Percentiles rank a stretch among this genome's conserved stretches.
These are phyloP conservation scores for Macroglossus sobrinus DNA, from an alignment of 2,113 vertebrate species.

Conservation along the genomic window DNA sequence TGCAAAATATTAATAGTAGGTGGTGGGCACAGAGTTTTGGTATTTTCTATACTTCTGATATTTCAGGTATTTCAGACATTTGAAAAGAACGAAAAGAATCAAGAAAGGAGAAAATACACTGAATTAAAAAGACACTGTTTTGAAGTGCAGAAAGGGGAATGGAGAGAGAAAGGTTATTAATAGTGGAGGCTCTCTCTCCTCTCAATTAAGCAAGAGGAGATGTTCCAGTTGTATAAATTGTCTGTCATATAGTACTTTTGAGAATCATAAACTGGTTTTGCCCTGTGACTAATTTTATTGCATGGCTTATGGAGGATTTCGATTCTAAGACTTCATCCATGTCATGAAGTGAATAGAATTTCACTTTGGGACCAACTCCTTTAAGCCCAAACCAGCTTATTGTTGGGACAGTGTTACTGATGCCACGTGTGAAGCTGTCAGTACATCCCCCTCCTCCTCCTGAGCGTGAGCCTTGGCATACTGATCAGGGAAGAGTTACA, in stretches of 20 bases:
- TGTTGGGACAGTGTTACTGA: not conserved
- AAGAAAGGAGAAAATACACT: not conserved
- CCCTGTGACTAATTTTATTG: not conserved
- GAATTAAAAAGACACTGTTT: not conserved
- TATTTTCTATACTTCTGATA: not conserved
- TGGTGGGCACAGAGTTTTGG: not conserved
- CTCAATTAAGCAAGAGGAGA: not conserved
- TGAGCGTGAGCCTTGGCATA: not conserved
- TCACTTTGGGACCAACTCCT: not conserved
- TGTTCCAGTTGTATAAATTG: fast-evolving
- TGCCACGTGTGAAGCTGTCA: fast-evolving
- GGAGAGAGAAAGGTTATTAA: not conserved
- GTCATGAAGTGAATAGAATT: not conserved
- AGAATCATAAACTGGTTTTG: not conserved
- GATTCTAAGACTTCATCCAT: not conserved
- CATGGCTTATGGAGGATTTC: not conserved
- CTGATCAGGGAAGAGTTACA: not conserved
- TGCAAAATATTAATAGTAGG: not conserved
- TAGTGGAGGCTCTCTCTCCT: not conserved
- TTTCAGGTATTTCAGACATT: not conserved
- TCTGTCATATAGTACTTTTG: not conserved
- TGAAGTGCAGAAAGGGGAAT: not conserved
- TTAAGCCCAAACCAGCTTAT: not conserved
- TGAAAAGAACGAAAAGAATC: not conserved
- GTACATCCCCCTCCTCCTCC: not conserved